A percentile compares a stretch with the other conserved stretches of the same genome.
Evolutionary conservation across 92 coral and sea anemone species (phyloP).

Genomic region (Porites cylindrica): DNA sequence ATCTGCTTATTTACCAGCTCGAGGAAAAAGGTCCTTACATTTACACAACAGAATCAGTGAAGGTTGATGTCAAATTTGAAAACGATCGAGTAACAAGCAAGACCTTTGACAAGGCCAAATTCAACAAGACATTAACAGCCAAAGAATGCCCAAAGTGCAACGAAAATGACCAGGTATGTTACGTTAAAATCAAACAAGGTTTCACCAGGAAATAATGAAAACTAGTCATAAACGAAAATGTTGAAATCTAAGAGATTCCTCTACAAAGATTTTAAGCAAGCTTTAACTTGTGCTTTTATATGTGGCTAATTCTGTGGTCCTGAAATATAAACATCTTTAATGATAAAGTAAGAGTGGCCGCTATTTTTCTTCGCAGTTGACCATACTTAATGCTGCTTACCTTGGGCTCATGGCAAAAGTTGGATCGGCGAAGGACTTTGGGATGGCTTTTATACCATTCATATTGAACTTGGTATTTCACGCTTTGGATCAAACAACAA

Average conservation of each 20-base stretch:
- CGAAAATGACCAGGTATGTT: slow-evolving; percentile 74
- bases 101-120: slow-evolving; percentile 56
- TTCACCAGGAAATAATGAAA: no score
- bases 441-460: slow-evolving; percentile 62
- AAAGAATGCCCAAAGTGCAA: slow-evolving; percentile 73
- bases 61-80: slow-evolving; percentile 75
- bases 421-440: slow-evolving; percentile 62
- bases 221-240: no score
- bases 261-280: no score
- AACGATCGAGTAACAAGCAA: slow-evolving; percentile 66
- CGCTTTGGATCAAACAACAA: slow-evolving; percentile 20
- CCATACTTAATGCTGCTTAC: slow-evolving; percentile 80
- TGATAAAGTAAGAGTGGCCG: not conserved
- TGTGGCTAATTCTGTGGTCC: no score
- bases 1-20: slow-evolving; percentile 42
- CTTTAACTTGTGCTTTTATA: no score
- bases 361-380: slow-evolving; percentile 53
- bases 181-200: not conserved
- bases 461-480: slow-evolving; percentile 43
- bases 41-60: slow-evolving; percentile 65
- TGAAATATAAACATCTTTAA: no score
- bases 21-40: slow-evolving; percentile 91
- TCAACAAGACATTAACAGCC: slow-evolving; percentile 63
- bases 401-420: slow-evolving; percentile 70
- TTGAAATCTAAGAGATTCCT: no score